Conservation (phyloP, 2,888 invertebrate genomes). For the Hyposoter didymator region DNA sequence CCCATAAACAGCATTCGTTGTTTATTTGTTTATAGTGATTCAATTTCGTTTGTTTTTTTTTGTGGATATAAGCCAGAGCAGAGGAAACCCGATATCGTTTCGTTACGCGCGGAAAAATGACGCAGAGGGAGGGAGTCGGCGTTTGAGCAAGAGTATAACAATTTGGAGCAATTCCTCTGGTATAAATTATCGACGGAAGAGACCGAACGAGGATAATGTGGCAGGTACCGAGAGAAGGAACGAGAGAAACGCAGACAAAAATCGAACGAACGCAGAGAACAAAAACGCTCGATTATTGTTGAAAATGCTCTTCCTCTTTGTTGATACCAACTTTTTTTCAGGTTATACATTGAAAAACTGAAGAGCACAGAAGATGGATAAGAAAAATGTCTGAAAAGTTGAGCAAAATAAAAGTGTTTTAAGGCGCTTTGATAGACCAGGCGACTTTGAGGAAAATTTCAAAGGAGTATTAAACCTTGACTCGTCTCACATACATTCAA, state of each 20-base stretch:
- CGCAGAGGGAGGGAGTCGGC: background rate
- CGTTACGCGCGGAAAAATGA: background rate
- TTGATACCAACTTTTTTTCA: conserved; percentile 58
- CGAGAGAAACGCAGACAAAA: conserved; percentile 8
- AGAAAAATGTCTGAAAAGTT: conserved; percentile 6
- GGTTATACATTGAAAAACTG: conserved; percentile 15
- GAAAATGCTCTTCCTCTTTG: conserved; percentile 54
- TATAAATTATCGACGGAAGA: conserved; percentile 32
- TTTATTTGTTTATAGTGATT: background rate
- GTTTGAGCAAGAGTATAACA: conserved; percentile 7
- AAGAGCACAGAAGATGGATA: background rate
- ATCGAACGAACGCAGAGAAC: conserved; percentile 37
- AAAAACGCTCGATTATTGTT: conserved; percentile 55
- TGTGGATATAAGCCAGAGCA: background rate
- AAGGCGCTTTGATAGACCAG: conserved; percentile 42
- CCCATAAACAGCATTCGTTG: background rate
- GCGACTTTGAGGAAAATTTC: background rate
- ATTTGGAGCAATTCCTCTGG: conserved; percentile 9
- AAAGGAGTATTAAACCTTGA: conserved; percentile 9
- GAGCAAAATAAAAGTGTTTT: conserved; percentile 53
- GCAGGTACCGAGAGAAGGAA: conserved; percentile 12
- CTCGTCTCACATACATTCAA: background rate
- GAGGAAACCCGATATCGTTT: conserved; percentile 9
- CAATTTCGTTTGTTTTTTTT: background rate
- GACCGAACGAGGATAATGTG: conserved; percentile 31